Base-by-base conservation (phyloP, 2,797 vertebrate species). In the Loriculus beryllinus region DNA sequence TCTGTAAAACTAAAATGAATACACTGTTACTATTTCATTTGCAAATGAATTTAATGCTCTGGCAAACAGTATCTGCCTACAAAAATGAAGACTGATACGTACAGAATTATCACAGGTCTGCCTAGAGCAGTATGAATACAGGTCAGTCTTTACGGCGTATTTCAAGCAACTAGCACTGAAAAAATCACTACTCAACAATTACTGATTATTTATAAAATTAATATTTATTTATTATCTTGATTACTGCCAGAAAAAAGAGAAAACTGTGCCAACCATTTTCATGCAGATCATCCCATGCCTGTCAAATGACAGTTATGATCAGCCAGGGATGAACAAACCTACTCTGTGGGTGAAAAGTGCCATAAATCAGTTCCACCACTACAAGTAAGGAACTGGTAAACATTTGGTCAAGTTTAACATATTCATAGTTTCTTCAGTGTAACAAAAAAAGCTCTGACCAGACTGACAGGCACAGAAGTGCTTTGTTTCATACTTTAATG, bases 1-100 rank as follows among this genome's bases (percentile, higher is more conserved):
- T 99, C 99, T 98, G 99, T 99, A 97, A 99, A 99, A 95, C 99
- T 99, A 63, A 95, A 95, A 88, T 85, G n/a, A 89, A 93, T 17
- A 48, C 31, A 25, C 14, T 63, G 72, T 97, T 88, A 96, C 89
- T 31, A 68, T 82, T 87, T 92, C 60, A 59, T 51, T 84, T 79
- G 45, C 45, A 82, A 85, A 42, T 74, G 15, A 86, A 68, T 91
- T 69, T 72, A 88, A 86, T 63, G 42, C n/a, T 80, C 62, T 31
- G 26, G n/a, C 72, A 84, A 86, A 75, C 14, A 60, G 25, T n/a
- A 56, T 14, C 42, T 35, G 9, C 39, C 52, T 67, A 52, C 22
- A 67, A 43, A 90, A 74, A 47, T 12, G 5, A 82, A 57, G 71
- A 47, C 20, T 4, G 2, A 37, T 78, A 31, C 0, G 7, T 47